Evolutionary conservation across 2,888 invertebrate species (phyloP).

Genomic region (Eupeodes latifasciatus): DNA sequence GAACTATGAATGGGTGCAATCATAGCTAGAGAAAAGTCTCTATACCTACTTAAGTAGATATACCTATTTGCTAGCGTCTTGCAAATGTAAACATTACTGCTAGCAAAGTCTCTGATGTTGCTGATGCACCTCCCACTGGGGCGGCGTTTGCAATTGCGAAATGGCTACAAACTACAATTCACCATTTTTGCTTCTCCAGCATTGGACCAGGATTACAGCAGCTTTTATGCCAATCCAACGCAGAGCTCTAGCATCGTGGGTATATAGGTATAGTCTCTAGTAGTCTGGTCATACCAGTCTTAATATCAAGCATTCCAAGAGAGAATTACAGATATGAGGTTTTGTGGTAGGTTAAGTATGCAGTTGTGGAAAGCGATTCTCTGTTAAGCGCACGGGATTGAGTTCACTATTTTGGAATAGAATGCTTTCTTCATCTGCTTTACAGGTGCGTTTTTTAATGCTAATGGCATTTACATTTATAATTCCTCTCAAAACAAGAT

Average conservation of each 20-base stretch:
- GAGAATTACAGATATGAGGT: not conserved
- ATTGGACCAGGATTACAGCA: slow-evolving; percentile 61
- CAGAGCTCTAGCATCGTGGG: slow-evolving; percentile 13
- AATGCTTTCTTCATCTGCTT: too few species aligned
- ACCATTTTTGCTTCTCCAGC: slow-evolving; percentile 54
- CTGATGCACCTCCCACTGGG: slow-evolving; percentile 72
- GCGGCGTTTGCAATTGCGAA: slow-evolving; percentile 54
- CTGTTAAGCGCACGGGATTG: too few species aligned
- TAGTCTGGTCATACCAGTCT: slow-evolving; percentile 34
- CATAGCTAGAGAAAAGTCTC: slow-evolving; percentile 34
- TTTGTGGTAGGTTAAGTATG: too few species aligned
- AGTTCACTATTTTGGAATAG: too few species aligned
- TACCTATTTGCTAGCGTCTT: too few species aligned
- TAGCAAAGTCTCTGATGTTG: not conserved
- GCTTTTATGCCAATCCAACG: slow-evolving; percentile 44
- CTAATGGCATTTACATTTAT: too few species aligned
- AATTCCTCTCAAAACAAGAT: too few species aligned
- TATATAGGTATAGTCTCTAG: slow-evolving; percentile 20
- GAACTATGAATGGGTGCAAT: slow-evolving; percentile 50
- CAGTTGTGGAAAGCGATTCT: too few species aligned
- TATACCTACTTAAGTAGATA: not conserved
- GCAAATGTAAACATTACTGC: not conserved
- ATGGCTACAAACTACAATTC: slow-evolving; percentile 57
- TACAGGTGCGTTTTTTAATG: too few species aligned
- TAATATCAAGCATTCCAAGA: slow-evolving; percentile 40